Evolutionary conservation across 2,888 invertebrate genomes (phyloP), one percentile per base, ranked within the genome.

Genomic region (Metopia argyrocephala): DNA sequence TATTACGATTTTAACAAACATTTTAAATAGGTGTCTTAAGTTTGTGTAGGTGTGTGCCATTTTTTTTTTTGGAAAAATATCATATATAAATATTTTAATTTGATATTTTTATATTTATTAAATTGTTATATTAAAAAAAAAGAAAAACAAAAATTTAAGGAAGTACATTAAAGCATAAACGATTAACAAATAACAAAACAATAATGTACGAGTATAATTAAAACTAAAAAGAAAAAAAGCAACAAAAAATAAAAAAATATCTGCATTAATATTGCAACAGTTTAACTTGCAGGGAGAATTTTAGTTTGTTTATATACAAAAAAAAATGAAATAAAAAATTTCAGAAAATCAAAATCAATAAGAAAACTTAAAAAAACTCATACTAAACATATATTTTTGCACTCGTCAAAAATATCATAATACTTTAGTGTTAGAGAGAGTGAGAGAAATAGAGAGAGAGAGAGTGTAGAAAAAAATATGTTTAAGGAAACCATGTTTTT

Each of bases 371-470:
- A 83, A 84, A 85, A 87, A n/a, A n/a, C n/a, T n/a, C n/a, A n/a
- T 87, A 87, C 85, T 87, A 86, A 86, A 84, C 84, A 83, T 85
- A 87, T 85, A 88, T 87, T 89, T 90, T 90, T 89, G 90, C 89
- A 85, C 90, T 83, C 28, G 90, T 89, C 90, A 90, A 90, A 90
- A 89, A 88, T 86, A 87, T 85, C 85, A 87, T 89, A 89, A 90
- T 88, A 89, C 83, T 82, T 81, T 65, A 62, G n/a, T n/a, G n/a
- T n/a, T n/a, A n/a, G n/a, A n/a, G n/a, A n/a, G n/a, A n/a, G n/a
- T n/a, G n/a, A n/a, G n/a, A n/a, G n/a, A n/a, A n/a, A n/a, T n/a
- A n/a, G n/a, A n/a, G n/a, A n/a, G n/a, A n/a, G n/a, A n/a, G n/a
- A n/a, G n/a, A n/a, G n/a, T n/a, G n/a, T n/a, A n/a, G n/a, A 18